Evolutionary conservation across 2,113 vertebrate species (phyloP).

Genomic region (Menidia beryllina): DNA sequence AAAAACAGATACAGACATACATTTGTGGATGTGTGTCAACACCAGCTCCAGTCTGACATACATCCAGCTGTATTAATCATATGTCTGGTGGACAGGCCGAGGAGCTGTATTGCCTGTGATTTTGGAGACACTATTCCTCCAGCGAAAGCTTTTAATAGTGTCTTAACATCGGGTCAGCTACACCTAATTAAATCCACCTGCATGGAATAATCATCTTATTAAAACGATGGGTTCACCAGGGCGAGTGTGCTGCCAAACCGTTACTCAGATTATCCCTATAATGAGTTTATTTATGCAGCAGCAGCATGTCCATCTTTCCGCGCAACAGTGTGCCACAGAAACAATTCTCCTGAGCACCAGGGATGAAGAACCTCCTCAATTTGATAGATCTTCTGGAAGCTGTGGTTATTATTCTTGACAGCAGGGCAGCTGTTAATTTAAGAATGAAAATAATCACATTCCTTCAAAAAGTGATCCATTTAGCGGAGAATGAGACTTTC

Average conservation of each 20-base stretch:
- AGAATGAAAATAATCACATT: slow-evolving; percentile 29
- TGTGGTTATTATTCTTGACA: slow-evolving; percentile 41
- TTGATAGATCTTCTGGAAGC: slow-evolving; percentile 14
- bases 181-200: slow-evolving; percentile 75
- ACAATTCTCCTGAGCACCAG: slow-evolving; percentile 37
- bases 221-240: slow-evolving; percentile 70
- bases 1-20: slow-evolving; percentile 32
- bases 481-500: slow-evolving; percentile 1
- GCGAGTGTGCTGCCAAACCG: slow-evolving; percentile 52
- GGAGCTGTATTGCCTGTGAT: slow-evolving; percentile 35
- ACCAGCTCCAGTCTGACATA: slow-evolving; percentile 1
- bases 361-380: slow-evolving; percentile 24
- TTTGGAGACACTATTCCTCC: slow-evolving; percentile 29
- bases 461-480: slow-evolving; percentile 13
- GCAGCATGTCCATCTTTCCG: slow-evolving; percentile 58
- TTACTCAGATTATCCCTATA: slow-evolving; percentile 72
- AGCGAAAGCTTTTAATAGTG: slow-evolving; percentile 57
- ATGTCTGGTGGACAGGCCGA: slow-evolving; percentile 27
- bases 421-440: slow-evolving; percentile 13
- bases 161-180: slow-evolving; percentile 72
- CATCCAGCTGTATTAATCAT: slow-evolving; percentile 35
- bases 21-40: slow-evolving; percentile 4
- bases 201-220: slow-evolving; percentile 79
- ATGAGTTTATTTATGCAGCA: slow-evolving; percentile 78
- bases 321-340: slow-evolving; percentile 37